Percentiles rank a stretch among this genome's conserved stretches.
These are phyloP conservation scores for Electrona antarctica DNA, from an alignment of 2,113 vertebrate species.

Conservation along the genomic window DNA sequence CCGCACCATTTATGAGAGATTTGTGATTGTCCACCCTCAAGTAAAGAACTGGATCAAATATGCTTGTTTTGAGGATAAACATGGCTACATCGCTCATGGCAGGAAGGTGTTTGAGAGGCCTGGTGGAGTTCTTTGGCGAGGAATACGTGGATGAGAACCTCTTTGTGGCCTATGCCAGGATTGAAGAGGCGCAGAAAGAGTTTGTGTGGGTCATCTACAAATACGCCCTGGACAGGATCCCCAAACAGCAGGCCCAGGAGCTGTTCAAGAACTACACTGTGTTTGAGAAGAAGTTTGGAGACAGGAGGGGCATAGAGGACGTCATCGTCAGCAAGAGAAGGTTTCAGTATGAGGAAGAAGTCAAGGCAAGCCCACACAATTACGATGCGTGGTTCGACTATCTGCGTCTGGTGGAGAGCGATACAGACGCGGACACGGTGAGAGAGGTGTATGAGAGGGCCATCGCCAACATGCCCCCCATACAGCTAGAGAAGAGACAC, in stretches of 20 bases:
- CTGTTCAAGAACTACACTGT: slow-evolving; percentile 98
- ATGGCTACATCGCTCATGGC: slow-evolving; percentile 89
- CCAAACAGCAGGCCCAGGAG: slow-evolving; percentile 94
- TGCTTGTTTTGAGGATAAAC: slow-evolving; percentile 94
- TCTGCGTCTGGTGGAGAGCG: slow-evolving; percentile 93
- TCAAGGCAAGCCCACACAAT: slow-evolving; percentile 97
- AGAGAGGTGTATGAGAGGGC: slow-evolving; percentile 95
- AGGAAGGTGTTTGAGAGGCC: slow-evolving; percentile 93
- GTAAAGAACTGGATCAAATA: slow-evolving; percentile 99
- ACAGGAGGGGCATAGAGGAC: slow-evolving; percentile 94
- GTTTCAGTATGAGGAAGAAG: slow-evolving; percentile 98
- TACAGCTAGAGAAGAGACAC: slow-evolving; percentile 95
- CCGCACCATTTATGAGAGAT: slow-evolving; percentile 91
- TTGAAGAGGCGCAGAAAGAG: slow-evolving; percentile 97
- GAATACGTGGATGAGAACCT: slow-evolving; percentile 91
- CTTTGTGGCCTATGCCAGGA: slow-evolving; percentile 93
- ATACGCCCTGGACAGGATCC: slow-evolving; percentile 93
- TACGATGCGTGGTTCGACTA: slow-evolving; percentile 99
- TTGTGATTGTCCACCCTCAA: slow-evolving; percentile 93
- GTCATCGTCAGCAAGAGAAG: slow-evolving; percentile 96
- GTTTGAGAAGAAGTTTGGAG: slow-evolving; percentile 98
- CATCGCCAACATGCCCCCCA: slow-evolving; percentile 92
- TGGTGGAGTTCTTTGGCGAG: slow-evolving; percentile 95
- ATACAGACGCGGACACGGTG: slow-evolving; percentile 84
- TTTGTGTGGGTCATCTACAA: slow-evolving; percentile 97